Evolutionary conservation across 2,113 vertebrate genomes (phyloP).

Genomic region (Heterotis niloticus): DNA sequence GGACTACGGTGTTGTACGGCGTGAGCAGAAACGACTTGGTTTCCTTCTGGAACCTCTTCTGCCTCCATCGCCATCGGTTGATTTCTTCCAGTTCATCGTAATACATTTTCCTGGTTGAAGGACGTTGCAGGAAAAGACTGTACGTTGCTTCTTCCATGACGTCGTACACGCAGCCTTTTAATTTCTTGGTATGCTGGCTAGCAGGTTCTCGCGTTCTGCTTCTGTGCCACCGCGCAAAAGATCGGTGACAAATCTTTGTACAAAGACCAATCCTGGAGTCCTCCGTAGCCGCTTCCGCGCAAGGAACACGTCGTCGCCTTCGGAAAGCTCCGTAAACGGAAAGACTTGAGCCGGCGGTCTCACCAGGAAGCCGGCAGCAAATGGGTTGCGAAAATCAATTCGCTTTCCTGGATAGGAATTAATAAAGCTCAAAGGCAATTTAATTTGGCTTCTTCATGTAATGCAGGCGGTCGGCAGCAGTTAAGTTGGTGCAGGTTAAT

Average conservation of each 20-base stretch:
- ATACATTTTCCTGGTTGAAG: neutral
- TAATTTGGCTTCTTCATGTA: neutral
- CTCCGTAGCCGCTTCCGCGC: neutral
- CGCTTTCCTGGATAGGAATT: neutral
- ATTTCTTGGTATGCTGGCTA: neutral
- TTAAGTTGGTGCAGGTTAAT: constrained; percentile 1
- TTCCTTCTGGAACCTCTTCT: neutral
- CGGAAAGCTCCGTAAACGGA: neutral
- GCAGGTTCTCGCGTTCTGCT: too few species aligned
- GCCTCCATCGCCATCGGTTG: neutral
- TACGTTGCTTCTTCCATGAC: neutral
- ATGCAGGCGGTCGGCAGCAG: neutral
- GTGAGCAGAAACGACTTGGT: too few species aligned
- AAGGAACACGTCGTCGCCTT: neutral
- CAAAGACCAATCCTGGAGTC: too few species aligned
- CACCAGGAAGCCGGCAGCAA: constrained; percentile 1
- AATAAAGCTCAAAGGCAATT: constrained; percentile 20
- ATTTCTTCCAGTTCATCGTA: neutral
- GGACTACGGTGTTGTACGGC: neutral
- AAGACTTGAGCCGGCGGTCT: neutral
- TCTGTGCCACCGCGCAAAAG: too few species aligned
- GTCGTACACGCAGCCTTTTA: neutral
- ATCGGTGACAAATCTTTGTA: too few species aligned
- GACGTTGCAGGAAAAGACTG: neutral
- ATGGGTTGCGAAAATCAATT: constrained; percentile 26